Base-by-base conservation (phyloP, 2,113 vertebrate species). In the Poeciliopsis prolifica region DNA sequence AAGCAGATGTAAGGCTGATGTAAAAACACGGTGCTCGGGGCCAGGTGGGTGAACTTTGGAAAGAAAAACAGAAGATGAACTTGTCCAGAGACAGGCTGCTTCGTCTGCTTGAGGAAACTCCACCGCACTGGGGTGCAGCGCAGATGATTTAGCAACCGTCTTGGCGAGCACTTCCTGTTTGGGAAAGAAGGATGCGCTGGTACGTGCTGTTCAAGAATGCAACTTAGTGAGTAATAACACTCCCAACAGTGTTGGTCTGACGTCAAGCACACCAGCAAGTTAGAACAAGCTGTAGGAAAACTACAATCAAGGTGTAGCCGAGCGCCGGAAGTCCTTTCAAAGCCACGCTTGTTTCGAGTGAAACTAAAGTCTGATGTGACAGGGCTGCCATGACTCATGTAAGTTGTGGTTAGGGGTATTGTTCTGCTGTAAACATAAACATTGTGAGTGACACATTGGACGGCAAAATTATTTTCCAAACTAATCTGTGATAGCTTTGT, bases 171-270 rank as follows among this genome's bases (percentile, higher is more conserved):
- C 92, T 92, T 92, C 90, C 85, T 88, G 89, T 89, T 91, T 89
- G 84, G 83, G 79, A 82, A 87, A 90, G 65, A 82, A 75, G 82
- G 75, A 79, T 63, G 65, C 70, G 64, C 75, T 89, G 75, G 86
- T 87, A 89, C 88, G 80, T 68, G 77, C 51, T 85, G 76, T 83
- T 83, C 74, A 88, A 88, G 91, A 94, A 94, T 94, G 92, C 75
- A 64, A 75, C 71, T 87, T 85, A 74, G 76, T 94, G 94, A 95
- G 87, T 94, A 92, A 94, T 80, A 88, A 89, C 89, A 88, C 93
- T 94, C 92, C 91, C 78, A 79, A 72, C 86, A 79, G 80, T 76
- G 31, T 31, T 76, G 26, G 82, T 72, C 85, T 94, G 94, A 94
- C 93, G 94, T 94, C 89, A 91, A 85, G 33, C 64, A 9, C 7